phyloP scores from a whole-genome alignment of 2,797 vertebrate genomes.

The Spinibarbus caldwelli region DNA sequence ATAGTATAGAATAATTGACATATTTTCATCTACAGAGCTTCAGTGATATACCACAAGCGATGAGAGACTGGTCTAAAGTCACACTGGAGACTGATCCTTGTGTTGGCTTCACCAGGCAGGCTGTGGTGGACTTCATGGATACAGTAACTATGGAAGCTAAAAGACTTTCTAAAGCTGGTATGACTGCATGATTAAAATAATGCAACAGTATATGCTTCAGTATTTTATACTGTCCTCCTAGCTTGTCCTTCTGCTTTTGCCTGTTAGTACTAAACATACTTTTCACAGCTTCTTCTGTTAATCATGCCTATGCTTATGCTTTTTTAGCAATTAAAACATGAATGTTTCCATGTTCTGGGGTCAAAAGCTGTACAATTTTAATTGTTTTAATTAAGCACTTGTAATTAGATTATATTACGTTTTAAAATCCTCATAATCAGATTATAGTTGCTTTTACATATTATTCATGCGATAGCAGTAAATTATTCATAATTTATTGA shows the following conservation, averaged over 20 bases:
- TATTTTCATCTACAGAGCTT: slow-evolving; percentile 45
- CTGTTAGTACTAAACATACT: background rate
- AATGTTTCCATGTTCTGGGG: background rate
- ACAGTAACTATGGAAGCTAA: slow-evolving; percentile 72
- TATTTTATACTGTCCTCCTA: background rate
- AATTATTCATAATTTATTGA: too few species aligned
- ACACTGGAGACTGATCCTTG: slow-evolving; percentile 77
- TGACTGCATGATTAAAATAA: slow-evolving; percentile 16
- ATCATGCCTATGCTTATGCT: too few species aligned
- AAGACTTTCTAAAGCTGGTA: slow-evolving; percentile 78
- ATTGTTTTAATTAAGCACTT: too few species aligned
- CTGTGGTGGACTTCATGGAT: slow-evolving; percentile 73
- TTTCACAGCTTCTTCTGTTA: background rate
- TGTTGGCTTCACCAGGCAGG: slow-evolving; percentile 74
- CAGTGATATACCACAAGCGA: slow-evolving; percentile 59
- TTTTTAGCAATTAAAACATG: background rate
- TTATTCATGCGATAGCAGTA: too few species aligned
- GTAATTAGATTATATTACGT: too few species aligned
- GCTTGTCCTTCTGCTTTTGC: background rate
- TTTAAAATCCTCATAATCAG: too few species aligned
- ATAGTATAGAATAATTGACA: background rate
- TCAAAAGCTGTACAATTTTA: background rate
- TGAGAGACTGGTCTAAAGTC: slow-evolving; percentile 80
- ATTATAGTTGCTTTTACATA: too few species aligned
- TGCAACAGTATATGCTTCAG: background rate